These are phyloP conservation scores for Hedychridium roseum DNA, from an alignment of 2,888 invertebrate genomes.

Conservation along the genomic window DNA sequence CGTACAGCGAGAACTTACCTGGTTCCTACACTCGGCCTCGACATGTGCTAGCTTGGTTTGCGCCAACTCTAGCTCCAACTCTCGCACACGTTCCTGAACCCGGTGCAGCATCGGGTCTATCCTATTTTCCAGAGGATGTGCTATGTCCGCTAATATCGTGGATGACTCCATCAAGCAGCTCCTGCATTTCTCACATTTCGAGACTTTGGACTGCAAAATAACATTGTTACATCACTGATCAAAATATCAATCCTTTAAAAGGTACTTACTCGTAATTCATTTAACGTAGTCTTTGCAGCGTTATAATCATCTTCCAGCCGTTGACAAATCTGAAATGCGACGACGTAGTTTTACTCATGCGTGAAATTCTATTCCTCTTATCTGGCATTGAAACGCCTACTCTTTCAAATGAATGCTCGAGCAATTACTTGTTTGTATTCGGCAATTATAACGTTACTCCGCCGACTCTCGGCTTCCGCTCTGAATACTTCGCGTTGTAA, in stretches of 20 bases:
- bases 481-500: constrained; percentile 79
- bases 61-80: constrained; percentile 93
- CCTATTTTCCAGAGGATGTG: constrained; percentile 53
- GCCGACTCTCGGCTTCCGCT: constrained; percentile 75
- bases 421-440: constrained; percentile 83
- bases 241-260: not conserved
- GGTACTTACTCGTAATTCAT: constrained; percentile 72
- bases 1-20: constrained; percentile 70
- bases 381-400: too few species aligned
- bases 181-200: constrained; percentile 67
- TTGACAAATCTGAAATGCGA: constrained; percentile 74
- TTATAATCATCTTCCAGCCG: constrained; percentile 84
- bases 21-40: constrained; percentile 95
- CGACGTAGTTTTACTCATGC: not conserved
- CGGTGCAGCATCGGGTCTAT: constrained; percentile 59
- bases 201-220: constrained; percentile 66
- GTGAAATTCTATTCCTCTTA: not conserved
- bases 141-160: constrained; percentile 42
- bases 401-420: constrained; percentile 4
- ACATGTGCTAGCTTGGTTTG: constrained; percentile 97
- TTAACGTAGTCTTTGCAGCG: constrained; percentile 70
- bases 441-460: constrained; percentile 82
- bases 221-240: not conserved
- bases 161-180: constrained; percentile 44
- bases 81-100: constrained; percentile 77